Base-by-base conservation (phyloP, 2,888 invertebrate species). In the Spicauda simplicius region DNA sequence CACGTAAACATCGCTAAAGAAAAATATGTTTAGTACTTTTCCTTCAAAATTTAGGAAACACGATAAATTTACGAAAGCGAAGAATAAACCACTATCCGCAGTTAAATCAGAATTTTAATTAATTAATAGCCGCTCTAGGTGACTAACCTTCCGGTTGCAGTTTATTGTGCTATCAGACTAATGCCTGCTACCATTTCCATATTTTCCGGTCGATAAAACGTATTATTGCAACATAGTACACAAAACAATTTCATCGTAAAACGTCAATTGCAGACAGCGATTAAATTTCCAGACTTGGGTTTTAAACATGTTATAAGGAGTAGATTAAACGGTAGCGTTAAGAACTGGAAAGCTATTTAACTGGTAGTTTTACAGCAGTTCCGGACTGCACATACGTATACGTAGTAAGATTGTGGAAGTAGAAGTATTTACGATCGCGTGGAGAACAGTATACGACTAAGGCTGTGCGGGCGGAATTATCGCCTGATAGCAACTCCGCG, bases 381-480 rank as follows among this genome's bases (percentile, higher is more conserved):
- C 65, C 73, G 68, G 64, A 48, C 48, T 16, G 48, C 48, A 25
- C 41, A 25, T 56, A 50, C 11, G 50, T 53, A 37, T 20, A 25
- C 20, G 37, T 53, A 52, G 37, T 41, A 18, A 18, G 53, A 53
- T 45, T 33, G 77, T 72, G 71, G 75, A 66, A 73, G 74, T 77
- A 74, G 75, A 78, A 78, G 79, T 80, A 80, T 89, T 90, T 87
- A 90, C 85, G 89, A 87, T 85, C 85, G 84, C 84, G 81, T 84
- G 82, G 82, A 81, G 75, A 80, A 81, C 77, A 76, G 71, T 90
- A 88, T 86, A 89, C 76, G 75, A 76, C 77, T 76, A 74, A 71
- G 75, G 76, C 79, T 78, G 76, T 82, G 79, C 81, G 76, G 72
- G 71, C 70, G 65, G 73, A 69, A 72, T 74, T 72, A 74, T 71